Base-by-base conservation (phyloP, 1,140 invertebrate genomes). In the Rhagoletis pomonella region DNA sequence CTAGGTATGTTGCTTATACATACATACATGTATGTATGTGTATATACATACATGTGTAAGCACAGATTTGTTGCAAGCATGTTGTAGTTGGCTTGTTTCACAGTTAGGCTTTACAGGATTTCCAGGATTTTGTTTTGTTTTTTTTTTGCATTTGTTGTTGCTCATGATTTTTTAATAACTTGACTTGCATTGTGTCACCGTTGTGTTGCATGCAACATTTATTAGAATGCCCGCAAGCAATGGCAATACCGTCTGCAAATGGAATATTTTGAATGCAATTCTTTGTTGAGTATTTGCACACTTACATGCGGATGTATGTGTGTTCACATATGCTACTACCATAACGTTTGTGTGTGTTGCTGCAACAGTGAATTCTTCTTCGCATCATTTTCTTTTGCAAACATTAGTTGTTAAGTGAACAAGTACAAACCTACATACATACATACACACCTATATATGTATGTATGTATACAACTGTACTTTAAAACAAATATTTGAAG, bases 141-240 rank as follows among this genome's bases (percentile, higher is more conserved):
- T 62, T 14, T 62, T 29, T 4, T 62, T 62, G 17, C 17, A 62
- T 62, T 62, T 62, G 10, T 81, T 81, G 29, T 29, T 29, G 29
- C 47, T 50, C 55, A 81, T 81, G 73, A 55, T 58, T 81, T 10
- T 81, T 81, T 55, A 81, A 81, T 81, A 81, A 81, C 73, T 55
- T 81, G 47, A 55, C 47, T 58, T 29, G 47, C 73, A 81, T 81
- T 81, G 47, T 81, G 19, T 81, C 17, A 47, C 47, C 47, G 42
- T 7, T 5, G 44, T 12, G 73, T 81, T 81, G 73, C 47, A 81
- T 81, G 73, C 73, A 81, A 81, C 73, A 55, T 81, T 81, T 81
- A 81, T 81, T 55, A 50, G 42, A 29, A n/a, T 55, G 47, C 19
- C n/a, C n/a, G 10, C 17, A 81, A 81, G 12, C 17, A n/a, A 29